These are phyloP conservation scores for Harpagifer antarcticus DNA, from an alignment of 2,797 vertebrate species.

Conservation along the genomic window DNA sequence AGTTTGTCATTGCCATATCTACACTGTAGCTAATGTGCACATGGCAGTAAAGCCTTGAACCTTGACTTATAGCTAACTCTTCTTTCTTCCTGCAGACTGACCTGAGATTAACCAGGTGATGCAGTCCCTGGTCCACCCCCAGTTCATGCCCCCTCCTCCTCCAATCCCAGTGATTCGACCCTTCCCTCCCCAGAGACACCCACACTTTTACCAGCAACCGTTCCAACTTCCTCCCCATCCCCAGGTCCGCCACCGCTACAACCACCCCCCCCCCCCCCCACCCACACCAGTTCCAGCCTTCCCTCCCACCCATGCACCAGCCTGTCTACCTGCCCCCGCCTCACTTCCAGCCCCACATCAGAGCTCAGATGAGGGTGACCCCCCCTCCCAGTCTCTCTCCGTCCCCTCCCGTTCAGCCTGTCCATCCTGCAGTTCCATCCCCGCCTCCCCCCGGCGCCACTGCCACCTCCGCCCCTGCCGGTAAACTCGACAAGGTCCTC, in stretches of 20 bases:
- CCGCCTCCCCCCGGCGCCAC: slow-evolving; percentile 29
- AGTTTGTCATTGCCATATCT: too few species aligned
- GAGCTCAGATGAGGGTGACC: slow-evolving; percentile 14
- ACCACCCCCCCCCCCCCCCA: background rate
- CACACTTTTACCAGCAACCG: slow-evolving; percentile 18
- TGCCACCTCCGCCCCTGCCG: slow-evolving; percentile 57
- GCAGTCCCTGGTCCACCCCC: slow-evolving; percentile 33
- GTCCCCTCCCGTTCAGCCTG: slow-evolving; percentile 34
- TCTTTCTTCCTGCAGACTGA: slow-evolving; percentile 67
- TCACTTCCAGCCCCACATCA: slow-evolving; percentile 22
- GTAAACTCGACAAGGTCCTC: slow-evolving; percentile 91
- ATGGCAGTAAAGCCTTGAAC: too few species aligned
- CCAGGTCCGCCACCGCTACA: slow-evolving; percentile 24
- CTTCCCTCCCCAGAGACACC: slow-evolving; percentile 37
- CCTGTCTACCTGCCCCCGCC: background rate
- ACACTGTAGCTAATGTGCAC: too few species aligned
- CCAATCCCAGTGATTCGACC: slow-evolving; percentile 24
- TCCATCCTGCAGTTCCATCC: slow-evolving; percentile 1
- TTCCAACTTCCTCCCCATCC: slow-evolving; percentile 23
- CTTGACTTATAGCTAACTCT: too few species aligned
- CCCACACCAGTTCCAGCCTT: background rate
- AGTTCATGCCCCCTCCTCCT: slow-evolving; percentile 28
- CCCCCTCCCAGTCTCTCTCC: slow-evolving; percentile 57
- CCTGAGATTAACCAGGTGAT: slow-evolving; percentile 66
- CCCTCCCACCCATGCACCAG: background rate